Conservation (phyloP, 1,140 invertebrate genomes). For the Lepeophtheirus salmonis region DNA sequence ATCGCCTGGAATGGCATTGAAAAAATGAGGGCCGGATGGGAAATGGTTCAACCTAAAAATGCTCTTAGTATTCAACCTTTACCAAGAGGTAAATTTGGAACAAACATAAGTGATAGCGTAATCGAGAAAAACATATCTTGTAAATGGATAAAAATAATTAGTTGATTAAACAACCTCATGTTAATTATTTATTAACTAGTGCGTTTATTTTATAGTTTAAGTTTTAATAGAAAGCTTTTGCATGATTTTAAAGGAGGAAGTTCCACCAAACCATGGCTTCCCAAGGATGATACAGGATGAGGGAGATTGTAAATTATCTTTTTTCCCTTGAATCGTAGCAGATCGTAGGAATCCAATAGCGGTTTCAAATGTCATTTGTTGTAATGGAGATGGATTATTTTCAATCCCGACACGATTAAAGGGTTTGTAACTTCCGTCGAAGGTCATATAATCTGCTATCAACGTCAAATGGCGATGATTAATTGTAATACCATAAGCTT, state of each 20-base stretch:
- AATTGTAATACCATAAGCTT: constrained; percentile 85
- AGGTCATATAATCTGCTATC: constrained; percentile 96
- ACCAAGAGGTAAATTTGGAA: constrained; percentile 36
- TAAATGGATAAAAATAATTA: constrained; percentile 34
- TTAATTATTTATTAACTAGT: too few relatives aligned
- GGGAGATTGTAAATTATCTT: constrained; percentile 1
- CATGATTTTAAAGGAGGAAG: constrained; percentile 9
- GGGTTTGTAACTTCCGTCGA: constrained; percentile 65
- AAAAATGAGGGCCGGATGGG: constrained; percentile 31
- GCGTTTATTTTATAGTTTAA: not conserved
- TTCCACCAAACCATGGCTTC: constrained; percentile 5
- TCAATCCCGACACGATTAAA: constrained; percentile 78
- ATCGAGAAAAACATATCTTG: constrained; percentile 35
- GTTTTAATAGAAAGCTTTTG: not conserved
- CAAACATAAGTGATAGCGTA: constrained; percentile 36
- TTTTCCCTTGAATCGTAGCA: constrained; percentile 42
- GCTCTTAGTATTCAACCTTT: constrained; percentile 30
- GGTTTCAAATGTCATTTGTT: constrained; percentile 96
- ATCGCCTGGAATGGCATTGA: constrained; percentile 95
- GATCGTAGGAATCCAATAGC: constrained; percentile 65
- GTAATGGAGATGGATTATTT: constrained; percentile 65
- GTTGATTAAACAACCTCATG: constrained; percentile 21
- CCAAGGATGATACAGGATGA: constrained; percentile 5
- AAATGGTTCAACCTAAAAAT: constrained; percentile 26
- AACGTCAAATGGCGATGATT: constrained; percentile 79